Percentiles rank a stretch among this genome's conserved stretches.
Evolutionary conservation across 2,888 invertebrate species (phyloP).

Genomic region (Pristionchus mayeri): DNA sequence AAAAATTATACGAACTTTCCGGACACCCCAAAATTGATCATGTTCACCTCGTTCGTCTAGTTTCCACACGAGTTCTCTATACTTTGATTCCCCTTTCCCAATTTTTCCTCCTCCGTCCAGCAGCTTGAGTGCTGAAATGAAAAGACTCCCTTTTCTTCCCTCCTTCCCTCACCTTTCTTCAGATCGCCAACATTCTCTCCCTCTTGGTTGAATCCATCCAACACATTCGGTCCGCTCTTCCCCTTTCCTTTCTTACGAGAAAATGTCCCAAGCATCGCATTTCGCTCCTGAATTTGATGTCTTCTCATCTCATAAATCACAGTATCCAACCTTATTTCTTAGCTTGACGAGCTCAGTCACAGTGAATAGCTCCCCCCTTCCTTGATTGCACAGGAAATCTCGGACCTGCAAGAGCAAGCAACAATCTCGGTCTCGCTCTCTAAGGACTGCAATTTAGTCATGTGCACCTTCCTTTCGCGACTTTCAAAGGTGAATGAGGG

Average conservation of each 20-base stretch:
- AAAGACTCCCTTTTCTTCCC: not conserved
- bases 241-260: conserved; percentile 71
- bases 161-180: conserved; percentile 56
- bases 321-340: conserved; percentile 78
- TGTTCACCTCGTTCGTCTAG: conserved; percentile 66
- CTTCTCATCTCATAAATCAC: not conserved
- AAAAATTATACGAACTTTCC: no score
- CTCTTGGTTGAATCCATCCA: conserved; percentile 67
- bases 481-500: not conserved
- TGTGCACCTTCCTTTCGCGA: not conserved
- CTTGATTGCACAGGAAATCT: not conserved
- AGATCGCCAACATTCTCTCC: conserved; percentile 62
- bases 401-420: not conserved
- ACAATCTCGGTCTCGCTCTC: not conserved
- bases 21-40: no score
- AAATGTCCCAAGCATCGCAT: conserved; percentile 73
- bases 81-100: conserved; percentile 79
- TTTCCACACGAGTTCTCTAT: conserved; percentile 76
- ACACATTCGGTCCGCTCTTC: conserved; percentile 67
- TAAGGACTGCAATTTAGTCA: not conserved
- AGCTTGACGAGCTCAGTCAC: conserved; percentile 89
- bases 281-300: conserved; percentile 81
- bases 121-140: conserved; percentile 69
- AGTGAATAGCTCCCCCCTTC: conserved; percentile 84
- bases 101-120: conserved; percentile 71